These are phyloP conservation scores for Drosophila micromelanica DNA, from an alignment of 1,140 invertebrate species.

Conservation along the genomic window DNA sequence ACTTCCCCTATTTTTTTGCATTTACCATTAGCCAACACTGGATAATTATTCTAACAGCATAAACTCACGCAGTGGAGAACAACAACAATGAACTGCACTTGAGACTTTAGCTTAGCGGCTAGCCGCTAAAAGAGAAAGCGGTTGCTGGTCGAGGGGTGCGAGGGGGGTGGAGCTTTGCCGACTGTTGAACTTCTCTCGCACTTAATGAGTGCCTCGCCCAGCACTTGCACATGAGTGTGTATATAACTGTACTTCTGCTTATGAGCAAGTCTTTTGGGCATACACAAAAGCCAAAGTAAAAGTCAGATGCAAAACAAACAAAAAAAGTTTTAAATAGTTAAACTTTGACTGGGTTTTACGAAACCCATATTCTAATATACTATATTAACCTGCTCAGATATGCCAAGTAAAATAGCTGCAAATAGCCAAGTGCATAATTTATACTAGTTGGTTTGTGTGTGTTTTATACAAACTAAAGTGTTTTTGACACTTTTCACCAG, in stretches of 20 bases:
- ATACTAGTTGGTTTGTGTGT: constrained; percentile 3
- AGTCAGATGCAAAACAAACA: constrained; percentile 53
- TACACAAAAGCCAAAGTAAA: constrained; percentile 54
- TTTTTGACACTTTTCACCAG: constrained; percentile 21
- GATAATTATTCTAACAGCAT: constrained; percentile 52
- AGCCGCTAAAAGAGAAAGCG: constrained; percentile 1
- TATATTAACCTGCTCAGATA: constrained; percentile 48
- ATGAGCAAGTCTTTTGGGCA: constrained; percentile 15
- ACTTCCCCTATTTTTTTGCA: background rate
- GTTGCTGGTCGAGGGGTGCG: background rate
- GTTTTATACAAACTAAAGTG: constrained; percentile 1
- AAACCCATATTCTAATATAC: constrained; percentile 70
- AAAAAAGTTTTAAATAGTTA: constrained; percentile 66
- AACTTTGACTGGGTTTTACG: constrained; percentile 66
- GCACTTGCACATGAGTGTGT: background rate
- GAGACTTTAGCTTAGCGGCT: constrained; percentile 46
- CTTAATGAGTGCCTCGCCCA: constrained; percentile 15
- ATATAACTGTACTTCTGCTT: constrained; percentile 6
- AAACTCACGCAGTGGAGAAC: constrained; percentile 9
- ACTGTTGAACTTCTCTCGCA: constrained; percentile 11
- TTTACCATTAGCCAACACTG: constrained; percentile 40
- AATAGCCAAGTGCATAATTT: constrained; percentile 30
- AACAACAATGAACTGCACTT: constrained; percentile 60
- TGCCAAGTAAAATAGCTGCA: constrained; percentile 56
- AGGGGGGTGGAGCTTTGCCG: background rate